phyloP scores from a whole-genome alignment of 2,888 invertebrate genomes.

The Ormia ochracea region DNA sequence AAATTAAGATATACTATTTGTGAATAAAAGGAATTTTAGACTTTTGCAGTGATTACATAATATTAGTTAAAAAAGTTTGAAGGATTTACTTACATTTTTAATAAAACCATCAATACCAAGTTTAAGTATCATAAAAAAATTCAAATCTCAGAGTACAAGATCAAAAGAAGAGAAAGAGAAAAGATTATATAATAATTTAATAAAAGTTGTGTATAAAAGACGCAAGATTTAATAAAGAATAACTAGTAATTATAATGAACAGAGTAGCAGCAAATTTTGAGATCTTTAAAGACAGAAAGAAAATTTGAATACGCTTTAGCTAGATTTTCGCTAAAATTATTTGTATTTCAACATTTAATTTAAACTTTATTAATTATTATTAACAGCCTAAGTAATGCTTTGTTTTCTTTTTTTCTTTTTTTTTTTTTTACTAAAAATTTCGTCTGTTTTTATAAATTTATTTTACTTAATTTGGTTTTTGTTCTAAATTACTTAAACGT shows the following conservation, averaged over 20 bases:
- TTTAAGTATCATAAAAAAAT: slow-evolving; percentile 44
- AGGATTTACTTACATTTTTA: slow-evolving; percentile 57
- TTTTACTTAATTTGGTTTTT: slow-evolving; percentile 42
- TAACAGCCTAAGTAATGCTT: slow-evolving; percentile 60
- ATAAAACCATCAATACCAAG: slow-evolving; percentile 60
- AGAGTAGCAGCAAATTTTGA: slow-evolving; percentile 53
- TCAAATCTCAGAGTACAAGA: slow-evolving; percentile 48
- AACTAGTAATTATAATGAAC: slow-evolving; percentile 32
- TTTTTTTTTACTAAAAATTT: slow-evolving; percentile 46
- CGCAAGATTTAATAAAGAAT: not conserved
- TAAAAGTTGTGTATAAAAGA: slow-evolving; percentile 8
- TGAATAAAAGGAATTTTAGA: not conserved
- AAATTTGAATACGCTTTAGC: slow-evolving; percentile 19
- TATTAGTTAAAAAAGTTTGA: not conserved
- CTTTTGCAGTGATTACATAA: not conserved
- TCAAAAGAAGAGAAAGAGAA: slow-evolving; percentile 52
- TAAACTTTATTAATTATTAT: slow-evolving; percentile 31
- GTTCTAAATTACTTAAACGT: slow-evolving; percentile 53
- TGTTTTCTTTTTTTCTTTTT: no score
- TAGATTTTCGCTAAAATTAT: slow-evolving; percentile 11
- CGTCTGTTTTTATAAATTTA: slow-evolving; percentile 29
- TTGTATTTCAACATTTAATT: slow-evolving; percentile 16
- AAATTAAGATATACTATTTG: not conserved
- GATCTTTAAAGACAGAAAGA: not conserved
- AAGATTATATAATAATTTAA: slow-evolving; percentile 37